Evolutionary conservation across 1,140 invertebrate genomes (phyloP).

Genomic region (Drosophila navojoa): DNA sequence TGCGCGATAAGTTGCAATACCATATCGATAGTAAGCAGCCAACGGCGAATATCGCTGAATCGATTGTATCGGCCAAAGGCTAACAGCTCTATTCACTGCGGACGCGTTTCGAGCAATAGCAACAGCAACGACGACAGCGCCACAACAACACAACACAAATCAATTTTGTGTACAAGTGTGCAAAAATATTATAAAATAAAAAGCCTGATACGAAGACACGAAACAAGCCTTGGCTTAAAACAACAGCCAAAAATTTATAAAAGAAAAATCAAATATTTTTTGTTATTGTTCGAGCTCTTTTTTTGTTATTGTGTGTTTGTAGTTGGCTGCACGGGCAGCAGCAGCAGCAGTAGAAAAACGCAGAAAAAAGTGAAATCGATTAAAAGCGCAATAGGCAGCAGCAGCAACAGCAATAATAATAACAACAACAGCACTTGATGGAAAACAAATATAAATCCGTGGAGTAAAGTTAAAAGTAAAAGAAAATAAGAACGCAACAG

Average conservation of each 20-base stretch:
- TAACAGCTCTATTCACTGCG: conserved; percentile 15
- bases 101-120: conserved; percentile 42
- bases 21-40: background rate
- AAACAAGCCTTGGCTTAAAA: conserved; percentile 18
- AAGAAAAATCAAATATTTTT: conserved; percentile 6
- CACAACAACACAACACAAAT: conserved; percentile 43
- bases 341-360: conserved; percentile 31
- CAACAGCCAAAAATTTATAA: conserved; percentile 6
- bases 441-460: conserved; percentile 30
- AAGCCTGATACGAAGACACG: conserved; percentile 21
- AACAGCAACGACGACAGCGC: conserved; percentile 49
- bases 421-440: conserved; percentile 4
- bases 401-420: conserved; percentile 39
- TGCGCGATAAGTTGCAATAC: background rate
- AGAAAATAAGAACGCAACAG: conserved; percentile 42
- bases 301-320: conserved; percentile 43
- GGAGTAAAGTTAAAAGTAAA: conserved; percentile 24
- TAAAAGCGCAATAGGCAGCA: conserved; percentile 47
- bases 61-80: conserved; percentile 2
- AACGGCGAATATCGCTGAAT: background rate
- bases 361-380: conserved; percentile 56
- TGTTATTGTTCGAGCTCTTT: conserved; percentile 26
- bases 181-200: conserved; percentile 46
- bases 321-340: conserved; percentile 39
- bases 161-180: conserved; percentile 43